Percentiles rank a stretch among this genome's conserved stretches.
phyloP scores from a whole-genome alignment of 2,113 vertebrate species.

The Varanus salvator region DNA sequence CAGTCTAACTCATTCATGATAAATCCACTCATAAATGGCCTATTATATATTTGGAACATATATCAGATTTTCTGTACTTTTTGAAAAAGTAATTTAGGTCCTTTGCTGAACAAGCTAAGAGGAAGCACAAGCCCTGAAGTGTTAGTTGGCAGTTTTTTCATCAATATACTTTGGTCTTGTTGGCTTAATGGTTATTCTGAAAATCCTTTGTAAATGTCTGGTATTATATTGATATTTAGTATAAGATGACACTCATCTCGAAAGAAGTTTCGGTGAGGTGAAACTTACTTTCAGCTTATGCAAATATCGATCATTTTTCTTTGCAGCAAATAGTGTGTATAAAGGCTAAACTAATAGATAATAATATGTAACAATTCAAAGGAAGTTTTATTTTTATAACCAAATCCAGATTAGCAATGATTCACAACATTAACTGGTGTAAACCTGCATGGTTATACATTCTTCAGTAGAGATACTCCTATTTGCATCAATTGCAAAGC shows the following conservation, averaged over 20 bases:
- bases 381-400: not conserved
- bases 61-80: not conserved
- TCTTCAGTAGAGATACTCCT: not conserved
- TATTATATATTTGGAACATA: not conserved
- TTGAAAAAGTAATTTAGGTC: not conserved
- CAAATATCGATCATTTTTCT: conserved; percentile 21
- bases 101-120: not conserved
- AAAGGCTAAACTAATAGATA: not conserved
- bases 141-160: not conserved
- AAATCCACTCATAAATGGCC: not conserved
- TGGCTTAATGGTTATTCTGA: not conserved
- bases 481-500: not conserved
- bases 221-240: conserved; percentile 7
- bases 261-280: conserved; percentile 5
- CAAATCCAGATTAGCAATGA: not conserved
- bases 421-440: not conserved
- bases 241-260: conserved; percentile 23
- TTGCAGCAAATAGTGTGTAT: not conserved
- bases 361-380: not conserved
- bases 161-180: not conserved
- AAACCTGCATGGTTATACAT: conserved; percentile 10
- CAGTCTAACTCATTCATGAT: not conserved
- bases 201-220: conserved; percentile 10
- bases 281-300: conserved; percentile 17
- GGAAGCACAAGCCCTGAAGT: not conserved